A percentile compares a stretch with the other conserved stretches of the same genome.
These are phyloP conservation scores for Pipistrellus pygmaeus DNA, from an alignment of 2,797 vertebrate species.

Conservation along the genomic window DNA sequence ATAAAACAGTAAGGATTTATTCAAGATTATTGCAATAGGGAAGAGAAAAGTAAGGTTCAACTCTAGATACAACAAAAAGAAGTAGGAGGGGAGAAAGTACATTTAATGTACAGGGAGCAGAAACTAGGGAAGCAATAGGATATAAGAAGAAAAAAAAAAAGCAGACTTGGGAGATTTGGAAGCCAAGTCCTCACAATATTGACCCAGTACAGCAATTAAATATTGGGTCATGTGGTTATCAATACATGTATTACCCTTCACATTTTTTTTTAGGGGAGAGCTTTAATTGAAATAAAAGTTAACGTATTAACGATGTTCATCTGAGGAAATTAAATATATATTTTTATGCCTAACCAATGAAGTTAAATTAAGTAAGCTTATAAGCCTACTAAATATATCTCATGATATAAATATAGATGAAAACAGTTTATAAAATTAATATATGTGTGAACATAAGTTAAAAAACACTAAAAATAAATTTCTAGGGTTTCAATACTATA, in stretches of 20 bases:
- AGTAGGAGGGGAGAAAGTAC: background rate
- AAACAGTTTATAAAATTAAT: conserved; percentile 4
- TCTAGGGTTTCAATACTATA: background rate
- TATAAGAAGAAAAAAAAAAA: background rate
- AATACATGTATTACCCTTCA: background rate
- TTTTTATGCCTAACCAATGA: conserved; percentile 24
- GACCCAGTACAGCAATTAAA: background rate
- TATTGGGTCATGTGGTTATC: background rate
- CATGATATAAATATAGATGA: background rate
- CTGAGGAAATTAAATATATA: background rate
- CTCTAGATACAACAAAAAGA: background rate
- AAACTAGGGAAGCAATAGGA: background rate
- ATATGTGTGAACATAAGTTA: conserved; percentile 27
- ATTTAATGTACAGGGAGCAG: background rate
- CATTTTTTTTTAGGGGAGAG: background rate
- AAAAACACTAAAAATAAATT: conserved; percentile 12
- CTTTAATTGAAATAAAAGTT: conserved; percentile 1
- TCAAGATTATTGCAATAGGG: background rate
- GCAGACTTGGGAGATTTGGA: background rate
- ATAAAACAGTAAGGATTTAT: background rate
- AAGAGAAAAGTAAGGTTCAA: background rate
- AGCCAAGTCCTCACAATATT: background rate
- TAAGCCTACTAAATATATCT: background rate
- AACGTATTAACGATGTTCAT: background rate
- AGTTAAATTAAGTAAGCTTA: background rate